Evolutionary conservation across 1,140 invertebrate species (phyloP).

Genomic region (Drosophila grimshawi): DNA sequence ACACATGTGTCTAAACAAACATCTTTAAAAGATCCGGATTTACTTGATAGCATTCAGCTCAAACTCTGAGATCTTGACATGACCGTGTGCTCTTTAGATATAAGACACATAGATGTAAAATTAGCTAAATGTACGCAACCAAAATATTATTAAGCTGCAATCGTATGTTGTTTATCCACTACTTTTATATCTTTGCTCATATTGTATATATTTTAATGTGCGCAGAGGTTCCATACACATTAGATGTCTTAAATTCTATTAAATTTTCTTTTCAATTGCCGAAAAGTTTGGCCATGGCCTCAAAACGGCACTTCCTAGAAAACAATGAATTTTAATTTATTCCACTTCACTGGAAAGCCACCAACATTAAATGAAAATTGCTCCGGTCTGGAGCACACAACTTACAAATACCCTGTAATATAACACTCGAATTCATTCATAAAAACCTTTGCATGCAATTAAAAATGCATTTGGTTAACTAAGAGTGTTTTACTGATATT

Average conservation of each 20-base stretch:
- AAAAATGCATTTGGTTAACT: no score
- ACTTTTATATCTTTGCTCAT: constrained; percentile 25
- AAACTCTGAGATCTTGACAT: background rate
- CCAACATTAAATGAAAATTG: constrained; percentile 5
- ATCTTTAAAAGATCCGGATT: constrained; percentile 1
- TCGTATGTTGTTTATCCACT: constrained; percentile 10
- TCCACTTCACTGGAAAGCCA: constrained; percentile 43
- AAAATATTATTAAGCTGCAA: constrained; percentile 1
- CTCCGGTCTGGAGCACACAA: background rate
- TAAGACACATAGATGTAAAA: background rate
- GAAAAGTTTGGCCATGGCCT: constrained; percentile 46
- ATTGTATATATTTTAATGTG: constrained; percentile 4
- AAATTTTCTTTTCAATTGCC: constrained; percentile 35
- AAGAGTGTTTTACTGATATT: no score
- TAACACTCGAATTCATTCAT: background rate
- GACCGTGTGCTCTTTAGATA: background rate
- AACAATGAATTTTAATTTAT: constrained; percentile 61
- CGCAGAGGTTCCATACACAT: background rate
- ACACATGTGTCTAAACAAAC: constrained; percentile 44
- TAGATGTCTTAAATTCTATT: constrained; percentile 46
- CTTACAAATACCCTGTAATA: background rate
- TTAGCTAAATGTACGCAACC: background rate
- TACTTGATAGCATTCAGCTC: background rate
- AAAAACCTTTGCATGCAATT: background rate
- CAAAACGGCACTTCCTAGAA: constrained; percentile 45